phyloP scores from a whole-genome alignment of 30 jellyfish, hydroid and myxozoan genomes.

The Aurelia aurita complex sp. Pacific region DNA sequence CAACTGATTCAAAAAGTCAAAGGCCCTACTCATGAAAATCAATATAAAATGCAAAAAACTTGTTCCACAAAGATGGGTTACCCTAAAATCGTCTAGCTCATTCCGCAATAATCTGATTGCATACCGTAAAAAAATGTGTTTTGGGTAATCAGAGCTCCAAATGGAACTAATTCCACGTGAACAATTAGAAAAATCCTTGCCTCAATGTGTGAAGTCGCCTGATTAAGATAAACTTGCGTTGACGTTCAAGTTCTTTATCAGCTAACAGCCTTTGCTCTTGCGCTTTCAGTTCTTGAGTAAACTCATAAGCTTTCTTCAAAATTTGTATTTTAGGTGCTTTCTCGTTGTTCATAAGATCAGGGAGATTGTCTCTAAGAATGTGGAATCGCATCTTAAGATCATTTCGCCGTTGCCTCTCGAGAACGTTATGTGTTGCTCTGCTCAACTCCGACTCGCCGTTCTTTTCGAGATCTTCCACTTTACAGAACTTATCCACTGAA shows the following conservation, averaged over 20 bases:
- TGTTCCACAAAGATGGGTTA: too few species aligned
- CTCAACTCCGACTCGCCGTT: slow-evolving; percentile 65
- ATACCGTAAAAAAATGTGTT: too few species aligned
- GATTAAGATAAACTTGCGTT: slow-evolving; percentile 72
- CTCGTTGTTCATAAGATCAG: slow-evolving; percentile 83
- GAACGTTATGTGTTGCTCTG: slow-evolving; percentile 95
- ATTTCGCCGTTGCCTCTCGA: slow-evolving; percentile 93
- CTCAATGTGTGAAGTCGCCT: slow-evolving; percentile 69
- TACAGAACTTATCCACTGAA: slow-evolving; percentile 36
- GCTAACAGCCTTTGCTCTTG: slow-evolving; percentile 90
- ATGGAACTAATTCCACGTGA: slow-evolving; percentile 3
- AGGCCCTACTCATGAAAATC: too few species aligned
- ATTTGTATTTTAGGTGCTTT: slow-evolving; percentile 97
- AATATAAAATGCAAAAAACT: too few species aligned
- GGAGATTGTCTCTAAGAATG: slow-evolving; percentile 85
- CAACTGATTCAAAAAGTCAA: too few species aligned
- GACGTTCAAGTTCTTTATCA: slow-evolving; percentile 90
- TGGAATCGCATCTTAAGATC: slow-evolving; percentile 93
- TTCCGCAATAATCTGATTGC: too few species aligned
- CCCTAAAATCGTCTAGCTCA: too few species aligned
- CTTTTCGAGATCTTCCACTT: slow-evolving; percentile 43
- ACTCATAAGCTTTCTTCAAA: slow-evolving; percentile 83
- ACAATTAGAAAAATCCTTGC: slow-evolving; percentile 63
- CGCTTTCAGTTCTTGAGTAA: slow-evolving; percentile 71
- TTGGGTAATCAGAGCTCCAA: not conserved